These are phyloP conservation scores for Boloria euphrosyne DNA, from an alignment of 2,888 invertebrate genomes.

Conservation along the genomic window DNA sequence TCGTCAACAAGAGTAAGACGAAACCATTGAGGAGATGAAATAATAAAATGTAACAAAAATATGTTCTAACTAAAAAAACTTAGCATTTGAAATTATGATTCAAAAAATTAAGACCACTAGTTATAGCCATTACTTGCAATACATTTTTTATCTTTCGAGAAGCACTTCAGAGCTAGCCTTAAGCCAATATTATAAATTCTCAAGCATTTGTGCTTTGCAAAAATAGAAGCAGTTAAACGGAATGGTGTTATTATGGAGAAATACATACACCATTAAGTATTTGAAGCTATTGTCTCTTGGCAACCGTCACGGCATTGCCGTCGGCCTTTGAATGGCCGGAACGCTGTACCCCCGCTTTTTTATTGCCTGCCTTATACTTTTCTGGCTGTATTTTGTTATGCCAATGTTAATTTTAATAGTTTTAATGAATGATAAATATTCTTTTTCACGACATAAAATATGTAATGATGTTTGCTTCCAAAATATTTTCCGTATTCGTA, in stretches of 20 bases:
- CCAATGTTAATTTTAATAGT: slow-evolving; percentile 28
- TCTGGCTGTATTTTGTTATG: slow-evolving; percentile 31
- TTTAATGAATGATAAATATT: slow-evolving; percentile 5
- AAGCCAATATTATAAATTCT: slow-evolving; percentile 20
- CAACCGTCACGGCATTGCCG: slow-evolving; percentile 36
- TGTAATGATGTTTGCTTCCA: too few relatives aligned
- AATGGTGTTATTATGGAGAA: slow-evolving; percentile 41
- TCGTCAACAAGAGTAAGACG: too few relatives aligned
- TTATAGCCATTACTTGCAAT: slow-evolving; percentile 1
- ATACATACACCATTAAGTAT: slow-evolving; percentile 34
- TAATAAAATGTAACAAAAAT: too few relatives aligned
- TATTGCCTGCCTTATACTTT: slow-evolving; percentile 35
- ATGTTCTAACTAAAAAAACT: too few relatives aligned
- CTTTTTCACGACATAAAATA: not conserved
- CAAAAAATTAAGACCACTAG: not conserved
- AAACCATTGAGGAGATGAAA: too few relatives aligned
- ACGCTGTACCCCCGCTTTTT: slow-evolving; percentile 32
- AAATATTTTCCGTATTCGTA: not conserved
- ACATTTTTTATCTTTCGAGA: slow-evolving; percentile 4
- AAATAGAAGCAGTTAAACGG: slow-evolving; percentile 38
- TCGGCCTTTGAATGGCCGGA: slow-evolving; percentile 37
- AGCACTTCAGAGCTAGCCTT: slow-evolving; percentile 7
- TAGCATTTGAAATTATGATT: not conserved
- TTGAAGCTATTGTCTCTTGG: slow-evolving; percentile 39
- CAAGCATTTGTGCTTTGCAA: slow-evolving; percentile 20